These are phyloP conservation scores for Melanotaenia trifasciata DNA, from an alignment of 2,797 vertebrate species.

Conservation along the genomic window DNA sequence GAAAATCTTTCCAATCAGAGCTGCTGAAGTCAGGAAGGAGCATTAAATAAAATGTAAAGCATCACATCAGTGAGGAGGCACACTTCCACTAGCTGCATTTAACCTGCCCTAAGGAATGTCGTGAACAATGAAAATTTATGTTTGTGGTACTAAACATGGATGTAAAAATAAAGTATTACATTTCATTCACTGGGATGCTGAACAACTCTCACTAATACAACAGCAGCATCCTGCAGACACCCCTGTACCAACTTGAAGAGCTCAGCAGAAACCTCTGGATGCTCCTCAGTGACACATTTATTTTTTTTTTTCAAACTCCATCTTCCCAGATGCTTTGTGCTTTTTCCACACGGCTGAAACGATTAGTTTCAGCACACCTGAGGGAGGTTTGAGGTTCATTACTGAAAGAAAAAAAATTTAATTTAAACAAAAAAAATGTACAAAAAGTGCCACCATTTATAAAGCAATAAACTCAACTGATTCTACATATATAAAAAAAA, in stretches of 20 bases:
- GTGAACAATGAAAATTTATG: conserved; percentile 25
- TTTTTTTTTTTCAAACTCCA: not conserved
- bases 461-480: conserved; percentile 55
- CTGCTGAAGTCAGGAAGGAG: conserved; percentile 45
- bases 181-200: conserved; percentile 2
- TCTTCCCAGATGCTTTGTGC: conserved; percentile 42
- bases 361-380: conserved; percentile 28
- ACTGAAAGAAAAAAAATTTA: conserved; percentile 27
- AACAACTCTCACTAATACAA: not conserved
- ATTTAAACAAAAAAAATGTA: conserved; percentile 62
- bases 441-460: conserved; percentile 69
- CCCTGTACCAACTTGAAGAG: conserved; percentile 22
- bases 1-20: conserved; percentile 45
- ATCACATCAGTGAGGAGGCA: conserved; percentile 38
- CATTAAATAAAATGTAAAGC: conserved; percentile 31
- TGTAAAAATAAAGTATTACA: not conserved
- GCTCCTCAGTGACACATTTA: not conserved
- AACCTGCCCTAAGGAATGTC: conserved; percentile 50
- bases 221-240: conserved; percentile 22
- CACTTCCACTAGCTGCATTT: conserved; percentile 46
- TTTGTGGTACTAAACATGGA: conserved; percentile 22
- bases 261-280: conserved; percentile 27
- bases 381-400: conserved; percentile 25
- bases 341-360: conserved; percentile 36
- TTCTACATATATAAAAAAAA: conserved; percentile 28